Percentiles rank a stretch among this genome's conserved stretches.
Evolutionary conservation across 2,888 invertebrate genomes (phyloP).

Genomic region (Tupiocoris notatus): DNA sequence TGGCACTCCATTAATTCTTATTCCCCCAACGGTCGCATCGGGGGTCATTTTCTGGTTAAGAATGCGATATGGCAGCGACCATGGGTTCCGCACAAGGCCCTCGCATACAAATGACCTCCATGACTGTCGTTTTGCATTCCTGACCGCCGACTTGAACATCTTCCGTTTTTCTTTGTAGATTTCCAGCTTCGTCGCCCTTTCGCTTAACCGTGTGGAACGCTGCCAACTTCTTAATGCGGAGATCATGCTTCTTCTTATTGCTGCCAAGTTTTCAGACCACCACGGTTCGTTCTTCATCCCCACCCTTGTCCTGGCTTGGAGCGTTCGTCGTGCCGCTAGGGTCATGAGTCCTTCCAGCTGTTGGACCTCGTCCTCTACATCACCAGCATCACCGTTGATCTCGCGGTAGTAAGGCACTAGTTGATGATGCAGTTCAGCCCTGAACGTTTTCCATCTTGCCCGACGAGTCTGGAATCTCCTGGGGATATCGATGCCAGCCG

Average conservation of each 20-base stretch:
- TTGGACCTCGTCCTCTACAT: background rate
- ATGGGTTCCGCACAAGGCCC: background rate
- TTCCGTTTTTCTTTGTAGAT: background rate
- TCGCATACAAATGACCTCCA: conserved; percentile 6
- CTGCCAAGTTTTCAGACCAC: background rate
- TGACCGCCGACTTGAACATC: background rate
- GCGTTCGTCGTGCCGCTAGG: background rate
- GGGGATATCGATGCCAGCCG: background rate
- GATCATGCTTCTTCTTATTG: background rate
- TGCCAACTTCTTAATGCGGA: background rate
- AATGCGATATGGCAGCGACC: conserved; percentile 1
- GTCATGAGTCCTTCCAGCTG: background rate
- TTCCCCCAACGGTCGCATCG: background rate
- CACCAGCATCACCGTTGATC: background rate
- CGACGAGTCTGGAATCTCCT: background rate
- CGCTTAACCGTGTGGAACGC: background rate
- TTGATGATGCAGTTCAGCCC: background rate
- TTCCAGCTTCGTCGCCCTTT: background rate
- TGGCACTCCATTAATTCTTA: background rate
- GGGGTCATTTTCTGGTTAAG: background rate
- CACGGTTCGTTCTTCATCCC: background rate
- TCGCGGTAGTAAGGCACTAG: background rate
- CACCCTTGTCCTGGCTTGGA: background rate
- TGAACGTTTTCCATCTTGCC: background rate
- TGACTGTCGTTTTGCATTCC: background rate